These are phyloP conservation scores for Cybosia mesomella DNA, from an alignment of 2,888 invertebrate genomes.

Conservation along the genomic window DNA sequence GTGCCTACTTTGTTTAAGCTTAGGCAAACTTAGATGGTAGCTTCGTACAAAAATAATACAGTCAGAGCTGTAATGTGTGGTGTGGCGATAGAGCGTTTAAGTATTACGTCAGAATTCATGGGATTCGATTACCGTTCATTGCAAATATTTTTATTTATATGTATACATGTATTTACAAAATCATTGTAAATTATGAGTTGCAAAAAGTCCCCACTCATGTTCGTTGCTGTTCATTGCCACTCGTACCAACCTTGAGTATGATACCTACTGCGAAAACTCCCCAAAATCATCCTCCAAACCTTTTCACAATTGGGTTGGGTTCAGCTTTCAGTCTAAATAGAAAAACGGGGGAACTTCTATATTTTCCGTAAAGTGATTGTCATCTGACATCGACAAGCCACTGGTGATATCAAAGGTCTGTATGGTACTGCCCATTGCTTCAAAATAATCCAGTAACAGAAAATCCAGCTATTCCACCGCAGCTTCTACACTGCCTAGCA, in stretches of 20 bases:
- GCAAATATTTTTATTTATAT: neutral
- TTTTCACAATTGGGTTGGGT: too few relatives aligned
- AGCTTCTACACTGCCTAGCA: neutral
- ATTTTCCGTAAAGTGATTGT: neutral
- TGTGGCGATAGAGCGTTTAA: neutral
- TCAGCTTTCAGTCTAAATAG: too few relatives aligned
- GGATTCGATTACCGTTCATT: neutral
- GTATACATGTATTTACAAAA: neutral
- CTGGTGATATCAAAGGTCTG: neutral
- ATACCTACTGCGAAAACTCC: too few relatives aligned
- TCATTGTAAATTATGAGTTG: neutral
- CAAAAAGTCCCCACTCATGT: neutral
- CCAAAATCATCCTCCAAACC: neutral
- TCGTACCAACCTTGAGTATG: neutral
- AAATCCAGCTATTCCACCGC: neutral
- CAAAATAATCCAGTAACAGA: neutral
- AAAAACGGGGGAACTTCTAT: neutral
- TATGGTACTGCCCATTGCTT: neutral
- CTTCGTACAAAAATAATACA: neutral
- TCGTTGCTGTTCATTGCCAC: neutral
- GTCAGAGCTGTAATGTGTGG: neutral
- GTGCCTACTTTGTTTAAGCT: neutral
- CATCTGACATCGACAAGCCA: neutral
- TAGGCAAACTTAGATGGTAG: neutral
- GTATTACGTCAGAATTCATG: neutral